These are phyloP conservation scores for Antitype chi DNA, from an alignment of 2,888 invertebrate species.

Conservation along the genomic window DNA sequence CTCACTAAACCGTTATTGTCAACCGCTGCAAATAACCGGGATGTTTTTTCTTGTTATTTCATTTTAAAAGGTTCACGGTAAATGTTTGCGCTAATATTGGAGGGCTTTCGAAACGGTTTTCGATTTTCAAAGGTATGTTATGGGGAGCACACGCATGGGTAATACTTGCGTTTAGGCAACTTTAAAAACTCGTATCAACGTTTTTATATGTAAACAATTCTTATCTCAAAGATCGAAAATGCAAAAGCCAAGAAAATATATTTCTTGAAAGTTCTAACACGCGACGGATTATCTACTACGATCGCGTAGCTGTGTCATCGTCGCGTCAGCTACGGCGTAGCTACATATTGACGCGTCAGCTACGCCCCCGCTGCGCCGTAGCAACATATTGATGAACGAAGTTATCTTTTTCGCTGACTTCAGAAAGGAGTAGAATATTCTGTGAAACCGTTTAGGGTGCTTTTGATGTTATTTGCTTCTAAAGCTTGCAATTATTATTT, in stretches of 20 bases:
- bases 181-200: not conserved
- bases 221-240: not conserved
- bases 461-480: not conserved
- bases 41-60: constrained; percentile 68
- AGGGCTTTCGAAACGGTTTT: constrained; percentile 20
- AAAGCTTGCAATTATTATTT: not conserved
- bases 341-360: constrained; percentile 19
- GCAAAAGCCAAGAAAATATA: not conserved
- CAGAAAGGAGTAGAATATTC: not conserved
- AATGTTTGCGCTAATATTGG: constrained; percentile 53
- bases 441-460: not conserved
- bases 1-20: constrained; percentile 68
- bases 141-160: not conserved
- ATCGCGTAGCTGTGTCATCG: constrained; percentile 30
- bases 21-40: constrained; percentile 66
- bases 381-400: constrained; percentile 27
- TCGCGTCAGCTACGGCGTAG: constrained; percentile 33
- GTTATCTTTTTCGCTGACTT: constrained; percentile 24
- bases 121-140: constrained; percentile 7
- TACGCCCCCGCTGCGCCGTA: constrained; percentile 48
- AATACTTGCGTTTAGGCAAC: not conserved
- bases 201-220: not conserved
- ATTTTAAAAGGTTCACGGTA: constrained; percentile 63
- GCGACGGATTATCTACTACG: constrained; percentile 38
- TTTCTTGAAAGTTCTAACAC: constrained; percentile 28